Evolutionary conservation across 2,113 vertebrate species (phyloP), one percentile per base, ranked within the genome.

Genomic region (Promerops cafer): DNA sequence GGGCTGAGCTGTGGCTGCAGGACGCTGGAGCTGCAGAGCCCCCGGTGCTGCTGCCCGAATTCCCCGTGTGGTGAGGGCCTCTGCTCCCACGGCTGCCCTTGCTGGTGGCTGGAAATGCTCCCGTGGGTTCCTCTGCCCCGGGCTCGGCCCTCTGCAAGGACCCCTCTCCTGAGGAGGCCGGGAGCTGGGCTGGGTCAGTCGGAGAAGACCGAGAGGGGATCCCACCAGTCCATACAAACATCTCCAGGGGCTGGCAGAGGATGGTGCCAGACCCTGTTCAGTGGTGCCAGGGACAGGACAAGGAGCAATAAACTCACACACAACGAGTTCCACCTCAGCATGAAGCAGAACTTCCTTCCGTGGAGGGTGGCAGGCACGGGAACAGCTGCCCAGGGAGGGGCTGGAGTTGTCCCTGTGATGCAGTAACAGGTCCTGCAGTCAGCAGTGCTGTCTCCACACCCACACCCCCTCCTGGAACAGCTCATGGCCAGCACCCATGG

Each of bases 381-480:
- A 33, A 7, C 27, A 16, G 8, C 21, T 39, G 64, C n/a, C 78
- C 52, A n/a, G 42, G 33, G 22, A 33, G 11, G 11, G 13, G 23
- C 16, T 18, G 65, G 66, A 30, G 45, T 1, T 9, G 19, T 52
- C 26, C 49, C 68, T 33, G 47, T 2, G 21, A 1, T 30, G 40
- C 69, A 72, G 40, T 6, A 10, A 7, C 40, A n/a, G 50, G 2
- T 24, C n/a, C 50, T 28, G n/a, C 40, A 35, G 15, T 11, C 9
- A 8, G 47, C 40, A 9, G 13, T 3, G 63, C 6, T 7, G 8
- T 6, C 70, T 19, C 21, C 59, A 30, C 49, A 28, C 52, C 22
- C 59, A 37, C 44, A 19, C 1, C 21, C 45, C 0, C 0, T 10
- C 64, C 59, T 31, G 54, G 28, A 26, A 2, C 7, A 45, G 57